Evolutionary conservation across 2,113 vertebrate genomes (phyloP).

Genomic region (Platichthys flesus): DNA sequence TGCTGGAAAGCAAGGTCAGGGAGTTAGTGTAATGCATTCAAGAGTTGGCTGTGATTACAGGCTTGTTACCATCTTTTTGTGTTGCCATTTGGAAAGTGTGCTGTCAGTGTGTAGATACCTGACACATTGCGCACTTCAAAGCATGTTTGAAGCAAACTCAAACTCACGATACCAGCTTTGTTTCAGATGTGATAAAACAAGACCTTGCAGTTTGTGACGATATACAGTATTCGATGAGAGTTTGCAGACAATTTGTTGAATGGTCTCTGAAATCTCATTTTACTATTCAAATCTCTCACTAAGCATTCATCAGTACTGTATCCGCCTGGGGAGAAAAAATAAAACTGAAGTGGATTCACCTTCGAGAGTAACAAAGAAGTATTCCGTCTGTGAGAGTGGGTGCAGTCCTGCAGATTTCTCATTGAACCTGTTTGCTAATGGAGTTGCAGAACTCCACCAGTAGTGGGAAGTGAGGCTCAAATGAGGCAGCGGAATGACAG

Average conservation of each 20-base stretch:
- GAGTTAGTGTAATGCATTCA: neutral
- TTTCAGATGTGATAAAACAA: neutral
- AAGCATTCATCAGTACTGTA: neutral
- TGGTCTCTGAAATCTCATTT: neutral
- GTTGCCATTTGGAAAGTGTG: no score
- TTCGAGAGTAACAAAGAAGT: conserved; percentile 13
- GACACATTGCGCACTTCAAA: no score
- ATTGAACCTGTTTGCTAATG: conserved; percentile 36
- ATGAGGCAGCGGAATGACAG: conserved; percentile 50
- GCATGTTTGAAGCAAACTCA: no score
- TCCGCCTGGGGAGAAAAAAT: neutral
- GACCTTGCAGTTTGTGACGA: neutral
- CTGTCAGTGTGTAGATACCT: no score
- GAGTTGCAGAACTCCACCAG: conserved; percentile 36
- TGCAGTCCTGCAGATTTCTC: conserved; percentile 27
- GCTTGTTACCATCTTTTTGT: neutral
- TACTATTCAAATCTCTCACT: neutral
- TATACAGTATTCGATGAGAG: no score
- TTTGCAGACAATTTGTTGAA: neutral
- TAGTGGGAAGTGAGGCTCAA: conserved; percentile 36
- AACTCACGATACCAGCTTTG: neutral
- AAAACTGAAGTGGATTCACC: neutral
- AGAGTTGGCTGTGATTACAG: neutral
- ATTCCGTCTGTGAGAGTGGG: conserved; percentile 9
- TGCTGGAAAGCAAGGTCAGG: neutral